Evolutionary conservation across 2,797 vertebrate genomes (phyloP).

Genomic region (Coregonus sp.): DNA sequence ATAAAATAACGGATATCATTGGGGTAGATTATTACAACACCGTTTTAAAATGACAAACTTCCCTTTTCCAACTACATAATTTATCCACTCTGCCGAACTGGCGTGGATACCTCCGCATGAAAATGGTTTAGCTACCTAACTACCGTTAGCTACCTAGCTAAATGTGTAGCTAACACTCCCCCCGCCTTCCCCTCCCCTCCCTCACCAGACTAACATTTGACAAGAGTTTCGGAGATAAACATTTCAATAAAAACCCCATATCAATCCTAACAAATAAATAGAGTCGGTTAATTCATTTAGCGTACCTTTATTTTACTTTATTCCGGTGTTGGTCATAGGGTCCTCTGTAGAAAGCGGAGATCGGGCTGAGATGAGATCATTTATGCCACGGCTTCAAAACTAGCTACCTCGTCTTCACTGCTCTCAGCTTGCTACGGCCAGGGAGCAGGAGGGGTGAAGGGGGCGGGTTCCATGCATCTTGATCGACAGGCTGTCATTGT

Average conservation of each 20-base stretch:
- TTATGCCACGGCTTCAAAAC: conserved; percentile 79
- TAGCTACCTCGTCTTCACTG: conserved; percentile 57
- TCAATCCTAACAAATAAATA: conserved; percentile 6
- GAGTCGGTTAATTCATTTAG: neutral
- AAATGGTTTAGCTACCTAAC: neutral
- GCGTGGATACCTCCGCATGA: neutral
- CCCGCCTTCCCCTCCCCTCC: neutral
- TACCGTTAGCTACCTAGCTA: neutral
- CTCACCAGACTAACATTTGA: conserved; percentile 10
- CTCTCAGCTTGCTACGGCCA: conserved; percentile 47
- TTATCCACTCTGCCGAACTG: neutral
- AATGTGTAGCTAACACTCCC: neutral
- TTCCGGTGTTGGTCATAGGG: conserved; percentile 76
- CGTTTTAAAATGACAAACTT: conserved; percentile 4
- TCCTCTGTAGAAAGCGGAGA: conserved; percentile 68
- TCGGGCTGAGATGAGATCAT: conserved; percentile 77
- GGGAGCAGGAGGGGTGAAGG: conserved; percentile 51
- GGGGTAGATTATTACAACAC: conserved; percentile 9
- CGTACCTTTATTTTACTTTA: conserved; percentile 70
- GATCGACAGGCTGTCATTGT: conserved; percentile 30
- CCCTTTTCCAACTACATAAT: neutral
- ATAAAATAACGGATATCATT: neutral
- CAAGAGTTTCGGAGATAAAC: conserved; percentile 15
- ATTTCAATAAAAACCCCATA: neutral
- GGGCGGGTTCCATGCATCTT: conserved; percentile 47